Percentiles rank a stretch among this genome's conserved stretches.
Conservation (phyloP, 2,113 vertebrate species). For the Phaethon lepturus region DNA sequence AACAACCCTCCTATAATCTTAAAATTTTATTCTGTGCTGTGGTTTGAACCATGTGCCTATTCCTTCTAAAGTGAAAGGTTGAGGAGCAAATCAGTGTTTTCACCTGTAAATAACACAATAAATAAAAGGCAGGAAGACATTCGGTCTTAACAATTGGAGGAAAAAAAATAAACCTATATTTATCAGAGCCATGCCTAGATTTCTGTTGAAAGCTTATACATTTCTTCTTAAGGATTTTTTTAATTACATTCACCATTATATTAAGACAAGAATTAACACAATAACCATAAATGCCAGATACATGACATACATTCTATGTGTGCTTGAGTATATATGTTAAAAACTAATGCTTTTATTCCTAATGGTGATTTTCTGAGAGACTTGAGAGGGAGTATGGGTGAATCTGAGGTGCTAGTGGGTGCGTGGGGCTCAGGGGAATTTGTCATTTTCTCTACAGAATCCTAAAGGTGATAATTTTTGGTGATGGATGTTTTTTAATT, state of each 20-base stretch:
- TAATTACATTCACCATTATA: background rate
- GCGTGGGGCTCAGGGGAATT: background rate
- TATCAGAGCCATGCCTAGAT: background rate
- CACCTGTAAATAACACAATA: background rate
- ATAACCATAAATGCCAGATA: background rate
- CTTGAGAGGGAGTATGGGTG: background rate
- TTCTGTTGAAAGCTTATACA: background rate
- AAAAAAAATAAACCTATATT: background rate
- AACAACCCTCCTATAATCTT: background rate
- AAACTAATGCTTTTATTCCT: background rate
- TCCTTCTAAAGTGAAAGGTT: background rate
- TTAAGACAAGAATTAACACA: background rate
- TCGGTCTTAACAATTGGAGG: background rate
- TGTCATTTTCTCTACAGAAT: background rate
- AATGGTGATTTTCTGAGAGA: background rate
- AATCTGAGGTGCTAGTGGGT: background rate
- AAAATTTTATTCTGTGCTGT: background rate
- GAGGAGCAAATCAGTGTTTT: background rate
- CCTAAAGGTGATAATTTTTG: background rate
- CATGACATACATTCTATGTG: background rate
- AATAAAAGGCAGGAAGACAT: background rate
- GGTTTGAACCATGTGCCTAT: background rate
- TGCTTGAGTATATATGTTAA: background rate
- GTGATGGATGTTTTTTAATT: background rate
- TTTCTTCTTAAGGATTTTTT: background rate